Conservation (phyloP, 2,797 vertebrate genomes). For the Acridotheres tristis region DNA sequence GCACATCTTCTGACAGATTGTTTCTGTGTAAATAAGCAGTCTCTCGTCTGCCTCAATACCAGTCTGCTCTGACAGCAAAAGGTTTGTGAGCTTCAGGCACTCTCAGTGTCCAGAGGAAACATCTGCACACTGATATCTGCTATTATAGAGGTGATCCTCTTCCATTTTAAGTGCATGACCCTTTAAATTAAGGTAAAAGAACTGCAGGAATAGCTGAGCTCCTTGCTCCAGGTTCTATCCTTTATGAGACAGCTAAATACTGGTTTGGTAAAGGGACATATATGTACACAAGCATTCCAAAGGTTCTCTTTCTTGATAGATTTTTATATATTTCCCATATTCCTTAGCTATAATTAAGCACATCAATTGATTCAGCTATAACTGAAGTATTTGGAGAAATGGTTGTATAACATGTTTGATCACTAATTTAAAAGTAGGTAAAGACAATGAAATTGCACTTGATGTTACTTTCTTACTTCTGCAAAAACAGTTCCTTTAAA, state of each 20-base stretch:
- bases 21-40: not conserved
- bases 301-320: not conserved
- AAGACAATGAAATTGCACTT: not conserved
- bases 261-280: not conserved
- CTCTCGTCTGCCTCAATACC: not conserved
- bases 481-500: not conserved
- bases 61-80: not conserved
- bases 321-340: not conserved
- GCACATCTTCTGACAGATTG: not conserved
- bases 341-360: not conserved
- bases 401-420: not conserved
- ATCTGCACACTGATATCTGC: not conserved
- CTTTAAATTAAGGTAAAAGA: not conserved
- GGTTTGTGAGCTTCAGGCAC: not conserved
- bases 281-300: not conserved
- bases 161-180: not conserved
- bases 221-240: not conserved
- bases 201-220: not conserved
- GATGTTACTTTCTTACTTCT: not conserved
- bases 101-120: not conserved
- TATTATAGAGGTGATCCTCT: not conserved
- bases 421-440: not conserved
- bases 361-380: not conserved
- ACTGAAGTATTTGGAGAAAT: not conserved
- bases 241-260: not conserved